Evolutionary conservation across 2,888 invertebrate genomes (phyloP), one percentile per base, ranked within the genome.

Genomic region (Eucera pruinosa): DNA sequence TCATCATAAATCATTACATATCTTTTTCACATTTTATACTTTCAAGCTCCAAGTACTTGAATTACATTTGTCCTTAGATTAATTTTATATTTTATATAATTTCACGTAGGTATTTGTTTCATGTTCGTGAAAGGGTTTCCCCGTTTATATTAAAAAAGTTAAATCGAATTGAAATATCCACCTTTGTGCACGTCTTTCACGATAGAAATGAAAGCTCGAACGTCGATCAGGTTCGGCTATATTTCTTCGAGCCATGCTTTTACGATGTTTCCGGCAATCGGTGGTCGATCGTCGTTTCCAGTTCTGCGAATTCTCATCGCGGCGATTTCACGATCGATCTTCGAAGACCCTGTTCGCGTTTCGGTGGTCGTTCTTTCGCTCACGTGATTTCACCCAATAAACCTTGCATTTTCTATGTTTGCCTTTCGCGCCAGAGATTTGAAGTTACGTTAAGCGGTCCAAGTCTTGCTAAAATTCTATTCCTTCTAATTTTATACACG

Each of bases 361-460:
- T 64, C 13, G 62, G 36, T 18, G 52, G 52, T 52, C 27, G 52
- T 18, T 45, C 69, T 69, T 62, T 71, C 52, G 71, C 58, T 84
- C 72, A 78, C 84, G 82, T 82, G 84, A 82, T 78, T 71, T 52
- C 70, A 25, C 25, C 68, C 74, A 74, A 78, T 82, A 73, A 84
- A 75, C 39, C 43, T 45, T 30, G 30, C 41, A 33, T 33, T 65
- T 54, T 69, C 60, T 55, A 25, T 45, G 52, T 61, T 61, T 71
- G 67, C 64, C 64, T 68, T 47, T 68, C 58, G 41, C 61, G 43
- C 57, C 39, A 43, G 55, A 60, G 54, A 77, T 48, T 78, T 60
- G 30, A 69, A 77, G 69, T 69, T 69, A 77, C 60, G 62, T 47
- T 33, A 58, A 76, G 78, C 72, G 62, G 18, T 1, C 30, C 7